Evolutionary conservation across 2,888 invertebrate genomes (phyloP).

Genomic region (Branchellion lobata): DNA sequence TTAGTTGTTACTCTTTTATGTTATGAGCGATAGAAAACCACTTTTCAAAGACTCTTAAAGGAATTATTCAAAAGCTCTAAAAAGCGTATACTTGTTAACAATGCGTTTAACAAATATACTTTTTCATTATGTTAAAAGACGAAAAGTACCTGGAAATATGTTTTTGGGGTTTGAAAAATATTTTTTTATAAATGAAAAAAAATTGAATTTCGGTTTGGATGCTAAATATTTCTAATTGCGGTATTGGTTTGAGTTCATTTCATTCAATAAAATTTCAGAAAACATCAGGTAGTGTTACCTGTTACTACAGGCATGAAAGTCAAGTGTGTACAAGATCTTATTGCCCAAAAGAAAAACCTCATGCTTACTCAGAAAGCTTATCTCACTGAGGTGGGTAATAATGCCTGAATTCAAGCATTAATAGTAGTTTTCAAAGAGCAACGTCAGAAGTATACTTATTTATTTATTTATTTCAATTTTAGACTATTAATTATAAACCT

Average conservation of each 20-base stretch:
- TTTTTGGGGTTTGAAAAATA: conserved; percentile 42
- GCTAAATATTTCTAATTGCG: no score
- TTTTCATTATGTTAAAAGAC: conserved; percentile 44
- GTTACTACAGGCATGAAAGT: conserved; percentile 38
- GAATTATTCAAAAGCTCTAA: neutral
- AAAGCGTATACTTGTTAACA: neutral
- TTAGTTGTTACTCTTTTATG: no score
- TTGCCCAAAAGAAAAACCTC: conserved; percentile 37
- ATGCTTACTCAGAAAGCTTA: conserved; percentile 33
- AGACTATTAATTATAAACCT: neutral
- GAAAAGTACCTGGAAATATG: conserved; percentile 43
- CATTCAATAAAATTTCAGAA: conserved; percentile 33
- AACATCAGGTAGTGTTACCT: conserved; percentile 42
- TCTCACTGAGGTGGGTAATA: conserved; percentile 37
- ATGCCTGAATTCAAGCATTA: no score
- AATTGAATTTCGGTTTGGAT: neutral
- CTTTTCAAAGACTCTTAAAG: neutral
- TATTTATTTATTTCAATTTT: neutral
- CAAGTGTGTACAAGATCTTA: conserved; percentile 7
- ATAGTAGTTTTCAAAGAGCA: no score
- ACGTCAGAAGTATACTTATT: no score
- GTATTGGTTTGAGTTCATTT: no score
- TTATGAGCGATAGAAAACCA: neutral
- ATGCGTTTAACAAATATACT: conserved; percentile 45
- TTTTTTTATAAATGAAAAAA: neutral